Conservation (phyloP, 2,888 invertebrate species). For the Podabrus alpinus region DNA sequence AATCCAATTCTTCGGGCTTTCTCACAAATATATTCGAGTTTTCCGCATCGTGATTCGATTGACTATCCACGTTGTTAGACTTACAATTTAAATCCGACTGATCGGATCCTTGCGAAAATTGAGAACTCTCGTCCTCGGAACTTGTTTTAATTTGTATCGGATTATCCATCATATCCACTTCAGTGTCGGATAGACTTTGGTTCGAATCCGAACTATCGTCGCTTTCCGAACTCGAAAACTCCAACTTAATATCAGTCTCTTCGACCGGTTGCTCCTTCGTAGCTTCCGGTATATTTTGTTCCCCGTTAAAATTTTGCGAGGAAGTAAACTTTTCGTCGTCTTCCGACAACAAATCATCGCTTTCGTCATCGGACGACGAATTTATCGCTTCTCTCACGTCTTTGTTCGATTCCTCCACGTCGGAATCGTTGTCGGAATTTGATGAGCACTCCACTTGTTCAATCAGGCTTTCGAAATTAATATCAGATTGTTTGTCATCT, state of each 20-base stretch:
- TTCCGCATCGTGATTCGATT: conserved; percentile 3
- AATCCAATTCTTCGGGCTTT: conserved; percentile 49
- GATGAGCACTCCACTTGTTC: conserved; percentile 43
- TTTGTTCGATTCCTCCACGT: conserved; percentile 34
- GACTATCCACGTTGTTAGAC: not conserved
- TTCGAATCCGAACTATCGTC: conserved; percentile 33
- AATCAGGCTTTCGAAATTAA: conserved; percentile 50
- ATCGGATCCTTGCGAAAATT: conserved; percentile 12
- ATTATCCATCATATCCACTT: conserved; percentile 29
- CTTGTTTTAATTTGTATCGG: conserved; percentile 28
- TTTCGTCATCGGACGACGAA: conserved; percentile 21
- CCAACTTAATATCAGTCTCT: not conserved
- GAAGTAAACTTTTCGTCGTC: conserved; percentile 35
- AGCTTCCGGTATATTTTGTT: conserved; percentile 24
- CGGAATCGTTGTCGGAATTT: conserved; percentile 33
- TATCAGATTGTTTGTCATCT: conserved; percentile 22
- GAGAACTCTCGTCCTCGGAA: conserved; percentile 25
- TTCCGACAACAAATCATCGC: conserved; percentile 26
- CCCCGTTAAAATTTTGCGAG: conserved; percentile 34
- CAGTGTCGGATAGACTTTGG: conserved; percentile 31
- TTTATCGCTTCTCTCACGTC: conserved; percentile 11
- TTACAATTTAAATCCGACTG: not conserved
- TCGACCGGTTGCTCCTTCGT: not conserved
- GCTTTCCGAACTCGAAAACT: conserved; percentile 14
- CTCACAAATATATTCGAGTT: conserved; percentile 34